Base-by-base conservation (phyloP, 1,140 invertebrate genomes). In the Meloidogyne chitwoodi region DNA sequence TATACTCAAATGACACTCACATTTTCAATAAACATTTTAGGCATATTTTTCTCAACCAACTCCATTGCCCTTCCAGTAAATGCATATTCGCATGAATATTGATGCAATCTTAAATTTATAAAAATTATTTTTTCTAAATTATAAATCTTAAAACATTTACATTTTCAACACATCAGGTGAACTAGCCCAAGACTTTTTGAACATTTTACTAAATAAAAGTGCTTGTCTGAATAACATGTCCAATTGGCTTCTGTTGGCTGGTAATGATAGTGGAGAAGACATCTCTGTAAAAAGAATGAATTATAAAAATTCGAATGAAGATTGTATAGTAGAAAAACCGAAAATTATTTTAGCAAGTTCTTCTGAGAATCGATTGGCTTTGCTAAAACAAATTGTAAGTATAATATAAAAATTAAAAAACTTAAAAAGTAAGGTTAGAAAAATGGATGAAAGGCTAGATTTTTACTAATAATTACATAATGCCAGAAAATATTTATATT, bases 151-250 rank as follows among this genome's bases (percentile, higher is more conserved):
- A 68, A 68, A 81, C 88, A 77, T 78, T 81, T 90, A 95, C 94
- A 92, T 92, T 88, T 92, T 92, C 44, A 98, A 90, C 89, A 93
- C 92, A 83, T 95, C 92, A 10, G 95, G 93, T 82, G 93, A 92
- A 10, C 96, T 56, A 22, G n/a, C 96, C 95, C 95, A 99, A 79
- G 95, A 95, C 90, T 94, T 94, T 0, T 92, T 93, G 87, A 98
- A 98, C 88, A 97, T 95, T 88, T 93, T 94, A 1, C 93, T 93
- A 56, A 97, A 70, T 11, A 87, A 89, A 27, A 98, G 89, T 27
- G 96, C 90, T 86, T 92, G 92, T 83, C 95, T 90, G 87, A 96
- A 97, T 68, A 96, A 90, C 68, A 93, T 91, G 88, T 98, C 95
- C 80, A 96, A 88, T 76, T 85, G 87, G 81, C 48, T 56, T 56